Evolutionary conservation across 2,113 vertebrate genomes (phyloP), one percentile per base, ranked within the genome.

Genomic region (Electrona antarctica): DNA sequence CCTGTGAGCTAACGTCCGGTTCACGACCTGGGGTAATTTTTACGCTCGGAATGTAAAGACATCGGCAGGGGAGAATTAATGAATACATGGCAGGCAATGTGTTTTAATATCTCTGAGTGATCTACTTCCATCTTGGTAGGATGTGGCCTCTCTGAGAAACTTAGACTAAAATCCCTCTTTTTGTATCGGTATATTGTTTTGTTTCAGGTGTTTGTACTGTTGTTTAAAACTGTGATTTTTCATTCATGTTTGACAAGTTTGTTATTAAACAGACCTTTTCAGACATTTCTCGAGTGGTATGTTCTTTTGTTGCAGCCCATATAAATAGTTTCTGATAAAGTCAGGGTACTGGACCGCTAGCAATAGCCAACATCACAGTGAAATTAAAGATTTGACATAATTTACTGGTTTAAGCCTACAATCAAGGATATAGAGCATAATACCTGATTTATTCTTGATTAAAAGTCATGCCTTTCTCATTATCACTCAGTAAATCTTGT

Each of bases 251-350:
- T 67, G 57, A 47, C 14, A 78, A 48, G 6, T 54, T 14, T 61
- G 13, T 78, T 74, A 84, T 77, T 82, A 88, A 88, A 89, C 14
- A 10, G 66, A 51, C 45, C 11, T 81, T 76, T 81, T 46, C n/a
- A 71, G 10, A 71, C 54, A 52, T 71, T 41, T 41, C 33, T 41
- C 5, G 21, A 58, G n/a, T 5, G 0, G 1, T 11, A 45, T 15
- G 45, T 56, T 60, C 10, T 62, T 9, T 9, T 8, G 8, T 8
- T 50, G 49, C 49, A 50, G 8, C 49, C 49, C 8, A 0, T 50
- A 50, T 50, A 7, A 50, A 50, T 50, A 8, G 29, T 10, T 60
- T 29, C 50, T 64, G 7, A 59, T 14, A 10, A 67, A 7, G 62
- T 46, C 33, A 33, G 2, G 21, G 49, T 15, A 41, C 33, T 41